Conservation (phyloP, 2,113 vertebrate genomes). For the Zonotrichia leucophrys region DNA sequence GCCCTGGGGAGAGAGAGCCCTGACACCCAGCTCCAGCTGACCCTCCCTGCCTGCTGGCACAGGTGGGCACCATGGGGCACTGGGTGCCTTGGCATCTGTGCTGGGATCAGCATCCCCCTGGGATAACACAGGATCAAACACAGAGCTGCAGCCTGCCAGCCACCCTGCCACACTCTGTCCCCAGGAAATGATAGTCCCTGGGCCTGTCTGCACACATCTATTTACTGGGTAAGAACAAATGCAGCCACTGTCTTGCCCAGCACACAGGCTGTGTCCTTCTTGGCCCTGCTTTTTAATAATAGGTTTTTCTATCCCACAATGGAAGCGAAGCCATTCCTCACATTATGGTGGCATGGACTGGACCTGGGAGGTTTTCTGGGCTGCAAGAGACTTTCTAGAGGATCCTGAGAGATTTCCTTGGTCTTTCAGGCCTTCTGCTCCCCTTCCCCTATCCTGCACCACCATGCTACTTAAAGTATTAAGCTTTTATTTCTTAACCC, state of each 20-base stretch:
- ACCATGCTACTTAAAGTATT: background rate
- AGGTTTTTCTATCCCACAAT: background rate
- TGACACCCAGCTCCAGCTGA: background rate
- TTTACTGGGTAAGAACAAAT: background rate
- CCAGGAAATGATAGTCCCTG: background rate
- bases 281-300: background rate
- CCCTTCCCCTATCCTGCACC: background rate
- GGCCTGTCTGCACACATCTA: background rate
- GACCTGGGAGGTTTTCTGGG: background rate
- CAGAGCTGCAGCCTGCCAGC: background rate
- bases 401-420: background rate
- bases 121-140: background rate
- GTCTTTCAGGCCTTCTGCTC: background rate
- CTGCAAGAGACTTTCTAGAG: background rate
- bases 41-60: background rate
- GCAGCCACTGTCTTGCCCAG: background rate
- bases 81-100: background rate
- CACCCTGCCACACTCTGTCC: fast-evolving
- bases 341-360: background rate
- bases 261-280: background rate
- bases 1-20: background rate
- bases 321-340: background rate
- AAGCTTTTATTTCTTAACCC: background rate
- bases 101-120: fast-evolving
- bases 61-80: fast-evolving